phyloP scores from a whole-genome alignment of 2,797 vertebrate genomes.

The Limosa lapponica region DNA sequence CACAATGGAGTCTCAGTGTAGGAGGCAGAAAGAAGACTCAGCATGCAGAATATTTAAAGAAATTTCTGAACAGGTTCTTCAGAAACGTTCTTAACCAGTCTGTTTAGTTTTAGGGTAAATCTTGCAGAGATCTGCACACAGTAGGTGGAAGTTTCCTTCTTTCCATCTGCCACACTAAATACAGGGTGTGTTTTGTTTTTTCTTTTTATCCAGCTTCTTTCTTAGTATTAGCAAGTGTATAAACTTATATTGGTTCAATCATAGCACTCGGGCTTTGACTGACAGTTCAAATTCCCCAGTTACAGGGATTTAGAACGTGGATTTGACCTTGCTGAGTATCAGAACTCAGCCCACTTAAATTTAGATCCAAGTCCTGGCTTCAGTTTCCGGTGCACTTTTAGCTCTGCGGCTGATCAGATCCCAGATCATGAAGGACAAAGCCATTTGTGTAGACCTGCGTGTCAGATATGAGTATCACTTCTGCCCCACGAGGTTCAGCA shows the following conservation, averaged over 20 bases:
- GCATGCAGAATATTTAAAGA: not conserved
- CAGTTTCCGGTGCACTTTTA: not conserved
- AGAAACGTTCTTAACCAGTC: constrained; percentile 32
- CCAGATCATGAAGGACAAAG: not conserved
- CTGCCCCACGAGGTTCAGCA: not conserved
- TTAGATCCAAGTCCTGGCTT: not conserved
- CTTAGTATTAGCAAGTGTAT: not conserved
- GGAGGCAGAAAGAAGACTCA: constrained; percentile 45
- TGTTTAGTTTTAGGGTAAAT: constrained; percentile 34
- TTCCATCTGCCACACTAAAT: constrained; percentile 54
- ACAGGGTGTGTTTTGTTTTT: constrained; percentile 32
- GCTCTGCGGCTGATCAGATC: not conserved
- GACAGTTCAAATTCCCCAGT: not conserved
- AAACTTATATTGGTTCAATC: not conserved
- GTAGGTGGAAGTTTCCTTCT: constrained; percentile 49
- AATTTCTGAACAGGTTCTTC: not conserved
- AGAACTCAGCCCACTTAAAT: not conserved
- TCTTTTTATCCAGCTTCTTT: constrained; percentile 21
- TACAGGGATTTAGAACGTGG: not conserved
- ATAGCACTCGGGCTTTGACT: not conserved
- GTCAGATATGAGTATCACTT: not conserved
- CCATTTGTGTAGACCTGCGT: not conserved
- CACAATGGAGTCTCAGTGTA: not conserved
- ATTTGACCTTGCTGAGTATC: not conserved
- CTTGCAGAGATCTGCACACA: constrained; percentile 19